A percentile compares a stretch with the other conserved stretches of the same genome.
These are phyloP conservation scores for Andricus grossulariae DNA, from an alignment of 1,140 invertebrate species.

Conservation along the genomic window DNA sequence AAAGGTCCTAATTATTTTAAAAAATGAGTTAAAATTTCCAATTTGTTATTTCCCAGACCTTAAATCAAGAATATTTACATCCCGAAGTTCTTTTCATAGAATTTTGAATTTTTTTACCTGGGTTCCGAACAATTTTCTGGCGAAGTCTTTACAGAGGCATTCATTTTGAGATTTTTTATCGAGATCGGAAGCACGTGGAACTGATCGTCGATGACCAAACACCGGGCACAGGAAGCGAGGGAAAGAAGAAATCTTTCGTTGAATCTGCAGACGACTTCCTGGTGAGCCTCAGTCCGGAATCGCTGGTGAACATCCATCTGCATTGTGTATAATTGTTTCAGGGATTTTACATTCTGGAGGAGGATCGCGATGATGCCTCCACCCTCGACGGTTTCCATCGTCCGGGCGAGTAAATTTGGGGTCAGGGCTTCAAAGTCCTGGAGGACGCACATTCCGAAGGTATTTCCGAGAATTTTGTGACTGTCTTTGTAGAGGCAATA, in stretches of 20 bases:
- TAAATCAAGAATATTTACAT: no score
- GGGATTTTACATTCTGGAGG: conserved; percentile 88
- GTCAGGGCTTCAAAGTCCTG: conserved; percentile 99
- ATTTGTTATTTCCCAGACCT: no score
- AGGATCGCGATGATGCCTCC: conserved; percentile 95
- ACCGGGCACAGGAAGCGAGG: conserved; percentile 89
- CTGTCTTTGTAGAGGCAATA: conserved; percentile 99
- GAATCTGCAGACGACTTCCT: conserved; percentile 94
- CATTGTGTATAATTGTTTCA: conserved; percentile 97
- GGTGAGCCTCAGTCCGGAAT: conserved; percentile 94
- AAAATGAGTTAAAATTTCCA: no score
- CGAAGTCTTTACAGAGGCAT: conserved; percentile 78
- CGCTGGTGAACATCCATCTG: conserved; percentile 99
- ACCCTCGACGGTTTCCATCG: conserved; percentile 99
- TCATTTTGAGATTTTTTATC: conserved; percentile 89
- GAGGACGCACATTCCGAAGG: conserved; percentile 88
- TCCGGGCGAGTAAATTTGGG: conserved; percentile 97
- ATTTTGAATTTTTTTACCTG: not conserved
- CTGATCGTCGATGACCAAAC: conserved; percentile 95
- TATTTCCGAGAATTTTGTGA: conserved; percentile 98
- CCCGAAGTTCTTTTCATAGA: no score
- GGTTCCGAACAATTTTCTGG: conserved; percentile 67
- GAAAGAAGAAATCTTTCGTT: conserved; percentile 98
- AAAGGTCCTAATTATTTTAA: no score
- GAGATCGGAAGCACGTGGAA: conserved; percentile 95